Evolutionary conservation across 92 coral and sea anemone species (phyloP).

Genomic region (Zoanthus sansibaricus): DNA sequence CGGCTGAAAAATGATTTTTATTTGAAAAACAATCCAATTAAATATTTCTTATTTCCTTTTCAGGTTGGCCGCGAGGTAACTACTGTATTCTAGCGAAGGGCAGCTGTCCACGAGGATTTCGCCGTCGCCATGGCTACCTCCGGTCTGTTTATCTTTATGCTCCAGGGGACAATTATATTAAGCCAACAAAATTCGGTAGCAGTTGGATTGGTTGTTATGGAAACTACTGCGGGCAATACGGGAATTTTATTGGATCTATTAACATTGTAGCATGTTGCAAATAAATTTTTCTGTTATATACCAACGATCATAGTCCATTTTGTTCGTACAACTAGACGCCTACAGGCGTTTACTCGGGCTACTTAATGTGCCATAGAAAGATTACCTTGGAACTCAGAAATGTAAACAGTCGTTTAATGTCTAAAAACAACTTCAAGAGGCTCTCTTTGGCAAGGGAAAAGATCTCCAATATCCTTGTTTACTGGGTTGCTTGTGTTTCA

Average conservation of each 20-base stretch:
- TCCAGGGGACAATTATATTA: slow-evolving; percentile 48
- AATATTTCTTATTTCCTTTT: background rate
- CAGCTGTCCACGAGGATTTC: slow-evolving; percentile 74
- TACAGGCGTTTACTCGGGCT: too few species aligned
- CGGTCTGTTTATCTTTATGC: slow-evolving; percentile 76
- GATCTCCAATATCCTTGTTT: too few species aligned
- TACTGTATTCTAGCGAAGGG: slow-evolving; percentile 85
- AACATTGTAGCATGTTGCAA: slow-evolving; percentile 89
- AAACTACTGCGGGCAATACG: slow-evolving; percentile 73
- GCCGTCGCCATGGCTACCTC: slow-evolving; percentile 70
- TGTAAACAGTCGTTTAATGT: too few species aligned
- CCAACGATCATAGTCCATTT: too few species aligned
- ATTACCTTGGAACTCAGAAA: too few species aligned
- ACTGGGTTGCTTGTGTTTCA: too few species aligned
- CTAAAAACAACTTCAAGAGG: too few species aligned
- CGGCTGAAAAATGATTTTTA: too few species aligned
- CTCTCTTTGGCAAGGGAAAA: too few species aligned
- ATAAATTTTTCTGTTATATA: slow-evolving; percentile 48
- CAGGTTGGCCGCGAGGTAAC: slow-evolving; percentile 82
- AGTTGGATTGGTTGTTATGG: slow-evolving; percentile 88
- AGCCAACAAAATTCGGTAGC: slow-evolving; percentile 73
- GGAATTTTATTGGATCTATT: slow-evolving; percentile 75
- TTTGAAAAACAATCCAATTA: too few species aligned
- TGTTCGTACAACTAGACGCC: too few species aligned
- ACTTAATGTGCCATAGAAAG: too few species aligned